These are phyloP conservation scores for Antheraea yamamai DNA, from an alignment of 2,888 invertebrate species.

Conservation along the genomic window DNA sequence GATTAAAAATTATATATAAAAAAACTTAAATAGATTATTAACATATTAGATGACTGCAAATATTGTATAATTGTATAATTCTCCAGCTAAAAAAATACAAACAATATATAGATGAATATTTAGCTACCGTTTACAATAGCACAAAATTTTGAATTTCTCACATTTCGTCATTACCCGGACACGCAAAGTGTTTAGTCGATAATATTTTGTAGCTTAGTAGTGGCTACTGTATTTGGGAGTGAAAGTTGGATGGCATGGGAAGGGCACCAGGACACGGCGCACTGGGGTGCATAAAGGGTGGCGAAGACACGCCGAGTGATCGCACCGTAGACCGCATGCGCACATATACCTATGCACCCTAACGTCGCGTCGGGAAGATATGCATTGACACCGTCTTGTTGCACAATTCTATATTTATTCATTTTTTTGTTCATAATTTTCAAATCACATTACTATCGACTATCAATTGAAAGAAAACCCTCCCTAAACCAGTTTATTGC, in stretches of 20 bases:
- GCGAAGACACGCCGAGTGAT: conserved; percentile 28
- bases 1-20: background rate
- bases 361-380: conserved; percentile 17
- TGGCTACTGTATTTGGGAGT: conserved; percentile 52
- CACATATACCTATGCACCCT: conserved; percentile 27
- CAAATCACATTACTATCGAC: background rate
- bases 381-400: conserved; percentile 30
- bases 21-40: background rate
- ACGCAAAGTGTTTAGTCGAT: conserved; percentile 33
- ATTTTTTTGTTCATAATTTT: background rate
- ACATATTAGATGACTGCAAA: background rate
- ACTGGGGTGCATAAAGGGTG: conserved; percentile 49
- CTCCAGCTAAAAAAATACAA: background rate
- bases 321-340: conserved; percentile 53
- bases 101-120: background rate
- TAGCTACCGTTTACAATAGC: background rate
- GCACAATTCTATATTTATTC: conserved; percentile 1
- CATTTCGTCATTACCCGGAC: background rate
- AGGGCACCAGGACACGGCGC: conserved; percentile 74
- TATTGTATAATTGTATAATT: background rate
- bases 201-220: conserved; percentile 34
- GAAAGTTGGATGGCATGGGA: conserved; percentile 71
- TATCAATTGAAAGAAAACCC: background rate
- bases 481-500: background rate
- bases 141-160: background rate